Base-by-base conservation (phyloP, 2,113 vertebrate species). In the Pedionomus torquatus region DNA sequence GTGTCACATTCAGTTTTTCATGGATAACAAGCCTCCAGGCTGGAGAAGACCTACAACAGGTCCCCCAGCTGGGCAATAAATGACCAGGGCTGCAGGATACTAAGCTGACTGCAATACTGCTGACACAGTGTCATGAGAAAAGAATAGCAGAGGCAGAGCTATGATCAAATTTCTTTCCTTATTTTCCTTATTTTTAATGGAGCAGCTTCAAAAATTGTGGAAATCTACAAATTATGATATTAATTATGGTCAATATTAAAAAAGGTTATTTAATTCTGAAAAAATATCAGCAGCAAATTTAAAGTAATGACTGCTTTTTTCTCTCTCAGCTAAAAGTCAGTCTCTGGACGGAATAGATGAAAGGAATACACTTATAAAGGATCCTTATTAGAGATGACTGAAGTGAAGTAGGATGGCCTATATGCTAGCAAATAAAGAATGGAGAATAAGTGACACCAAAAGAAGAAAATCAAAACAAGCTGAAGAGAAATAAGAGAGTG, bases 41-140 rank as follows among this genome's bases (percentile, higher is more conserved):
- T 0, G 2, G 43, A 86, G 68, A 17, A 80, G 23, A 65, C 58
- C 25, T 58, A 11, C n/a, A 80, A 11, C 0, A 0, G 4, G 13
- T 63, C 2, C 5, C 19, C 3, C 5, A 39, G 3, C 3, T 9
- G 21, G 37, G 28, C 5, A 58, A 30, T 23, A 51, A 28, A n/a
- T 18, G 48, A 64, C 48, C 23, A 64, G 19, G 13, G 7, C 30
- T 82, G 30, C n/a, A 74, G 52, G 10, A 63, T 30, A 19, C 21
- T 35, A 52, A 69, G 4, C 5, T 78, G 55, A 31, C 26, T 70
- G 21, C 7, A 77, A 10, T 49, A 23, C 12, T 41, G 5, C 16
- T 37, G 55, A n/a, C 31, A 65, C 13, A 49, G 16, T 28, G 15
- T 9, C n/a, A 28, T 43, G 49, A 71, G 49, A 71, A 80, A 93